Conservation (phyloP, 2,888 invertebrate genomes). For the Phrixothrix hirtus region DNA sequence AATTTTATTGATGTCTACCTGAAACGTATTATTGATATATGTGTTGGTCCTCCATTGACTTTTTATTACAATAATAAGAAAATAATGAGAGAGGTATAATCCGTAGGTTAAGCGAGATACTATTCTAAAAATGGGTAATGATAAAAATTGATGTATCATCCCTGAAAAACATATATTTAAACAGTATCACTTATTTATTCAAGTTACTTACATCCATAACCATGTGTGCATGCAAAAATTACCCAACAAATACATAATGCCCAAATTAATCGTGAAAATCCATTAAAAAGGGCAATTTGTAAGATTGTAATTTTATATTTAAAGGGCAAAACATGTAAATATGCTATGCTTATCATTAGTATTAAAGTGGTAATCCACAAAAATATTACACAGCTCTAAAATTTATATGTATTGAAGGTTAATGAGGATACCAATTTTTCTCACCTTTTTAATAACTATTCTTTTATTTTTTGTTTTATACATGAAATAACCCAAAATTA, state of each 20-base stretch:
- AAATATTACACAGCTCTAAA: conserved; percentile 27
- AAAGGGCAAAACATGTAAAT: conserved; percentile 13
- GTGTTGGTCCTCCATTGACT: conserved; percentile 36
- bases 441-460: conserved; percentile 33
- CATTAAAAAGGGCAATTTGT: conserved; percentile 26
- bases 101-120: conserved; percentile 61
- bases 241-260: conserved; percentile 34
- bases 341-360: conserved; percentile 24
- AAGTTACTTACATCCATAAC: conserved; percentile 31
- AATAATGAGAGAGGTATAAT: conserved; percentile 60
- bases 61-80: conserved; percentile 42
- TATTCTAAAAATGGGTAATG: conserved; percentile 58
- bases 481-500: conserved; percentile 35
- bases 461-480: conserved; percentile 31
- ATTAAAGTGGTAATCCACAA: conserved; percentile 28
- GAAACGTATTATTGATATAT: conserved; percentile 40
- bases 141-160: conserved; percentile 60
- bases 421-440: conserved; percentile 1
- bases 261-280: conserved; percentile 33
- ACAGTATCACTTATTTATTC: no score
- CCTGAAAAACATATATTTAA: no score
- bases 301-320: conserved; percentile 22
- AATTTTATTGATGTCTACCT: conserved; percentile 44
- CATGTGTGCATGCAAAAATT: conserved; percentile 34
- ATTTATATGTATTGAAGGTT: background rate